Evolutionary conservation across 1,140 invertebrate genomes (phyloP).

Genomic region (Aporrectodea caliginosa): DNA sequence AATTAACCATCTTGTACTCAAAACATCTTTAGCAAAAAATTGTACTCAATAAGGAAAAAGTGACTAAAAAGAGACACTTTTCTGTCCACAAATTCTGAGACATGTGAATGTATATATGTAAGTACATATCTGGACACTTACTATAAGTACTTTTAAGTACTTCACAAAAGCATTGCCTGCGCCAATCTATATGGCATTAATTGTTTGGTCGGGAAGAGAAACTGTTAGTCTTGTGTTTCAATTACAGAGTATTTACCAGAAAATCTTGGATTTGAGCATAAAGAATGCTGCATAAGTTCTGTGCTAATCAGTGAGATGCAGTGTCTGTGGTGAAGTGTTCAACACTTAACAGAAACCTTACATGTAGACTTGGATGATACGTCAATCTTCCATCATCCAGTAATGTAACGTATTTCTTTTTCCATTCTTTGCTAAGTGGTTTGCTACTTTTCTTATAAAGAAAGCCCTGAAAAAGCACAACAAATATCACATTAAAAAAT

Average conservation of each 20-base stretch:
- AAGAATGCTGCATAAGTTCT: slow-evolving; percentile 1
- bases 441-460: slow-evolving; percentile 94
- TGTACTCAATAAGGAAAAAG: too few species aligned
- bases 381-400: slow-evolving; percentile 88
- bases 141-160: too few species aligned
- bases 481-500: not conserved
- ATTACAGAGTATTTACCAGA: not conserved
- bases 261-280: not conserved
- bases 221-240: not conserved
- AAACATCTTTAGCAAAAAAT: not conserved
- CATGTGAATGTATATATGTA: not conserved
- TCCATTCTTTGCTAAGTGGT: slow-evolving; percentile 93
- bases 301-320: not conserved
- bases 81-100: not conserved
- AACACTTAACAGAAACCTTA: too few species aligned
- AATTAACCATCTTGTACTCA: too few species aligned
- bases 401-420: slow-evolving; percentile 97
- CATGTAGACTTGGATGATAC: slow-evolving; percentile 91
- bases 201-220: not conserved
- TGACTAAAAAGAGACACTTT: not conserved
- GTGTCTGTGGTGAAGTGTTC: too few species aligned
- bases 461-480: slow-evolving; percentile 64
- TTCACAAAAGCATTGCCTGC: too few species aligned
- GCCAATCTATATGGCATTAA: too few species aligned
- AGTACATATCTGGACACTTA: too few species aligned